Evolutionary conservation across 2,888 invertebrate genomes (phyloP).

Genomic region (Acrobasis consociella): DNA sequence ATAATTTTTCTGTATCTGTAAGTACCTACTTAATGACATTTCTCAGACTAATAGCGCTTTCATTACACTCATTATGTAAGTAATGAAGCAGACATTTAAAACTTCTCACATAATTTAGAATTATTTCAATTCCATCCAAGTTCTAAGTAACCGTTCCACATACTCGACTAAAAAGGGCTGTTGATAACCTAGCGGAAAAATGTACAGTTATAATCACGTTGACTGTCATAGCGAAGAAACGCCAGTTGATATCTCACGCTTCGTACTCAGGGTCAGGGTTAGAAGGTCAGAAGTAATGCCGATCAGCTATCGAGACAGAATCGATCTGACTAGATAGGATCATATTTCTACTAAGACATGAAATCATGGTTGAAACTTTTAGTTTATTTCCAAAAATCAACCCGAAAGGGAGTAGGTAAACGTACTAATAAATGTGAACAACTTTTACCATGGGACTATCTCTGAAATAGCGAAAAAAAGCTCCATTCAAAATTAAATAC

Average conservation of each 20-base stretch:
- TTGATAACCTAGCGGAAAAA: constrained; percentile 27
- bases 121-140: constrained; percentile 1
- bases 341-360: background rate
- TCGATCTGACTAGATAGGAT: constrained; percentile 40
- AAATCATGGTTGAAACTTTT: too few relatives aligned
- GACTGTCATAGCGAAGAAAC: constrained; percentile 47
- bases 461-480: too few relatives aligned
- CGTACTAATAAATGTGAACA: too few relatives aligned
- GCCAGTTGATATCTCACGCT: constrained; percentile 50
- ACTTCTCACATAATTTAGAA: background rate
- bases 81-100: too few relatives aligned
- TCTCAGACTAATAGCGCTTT: too few relatives aligned
- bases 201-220: constrained; percentile 31
- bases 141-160: constrained; percentile 6
- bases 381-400: too few relatives aligned
- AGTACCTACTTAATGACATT: too few relatives aligned
- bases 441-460: too few relatives aligned
- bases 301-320: constrained; percentile 29
- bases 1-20: too few relatives aligned
- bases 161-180: constrained; percentile 21
- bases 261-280: constrained; percentile 53
- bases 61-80: too few relatives aligned
- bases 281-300: constrained; percentile 45
- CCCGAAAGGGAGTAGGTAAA: too few relatives aligned
- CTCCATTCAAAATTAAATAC: too few relatives aligned